Evolutionary conservation across 2,113 vertebrate genomes (phyloP), one percentile per base, ranked within the genome.

Genomic region (Seriola aureovittata): DNA sequence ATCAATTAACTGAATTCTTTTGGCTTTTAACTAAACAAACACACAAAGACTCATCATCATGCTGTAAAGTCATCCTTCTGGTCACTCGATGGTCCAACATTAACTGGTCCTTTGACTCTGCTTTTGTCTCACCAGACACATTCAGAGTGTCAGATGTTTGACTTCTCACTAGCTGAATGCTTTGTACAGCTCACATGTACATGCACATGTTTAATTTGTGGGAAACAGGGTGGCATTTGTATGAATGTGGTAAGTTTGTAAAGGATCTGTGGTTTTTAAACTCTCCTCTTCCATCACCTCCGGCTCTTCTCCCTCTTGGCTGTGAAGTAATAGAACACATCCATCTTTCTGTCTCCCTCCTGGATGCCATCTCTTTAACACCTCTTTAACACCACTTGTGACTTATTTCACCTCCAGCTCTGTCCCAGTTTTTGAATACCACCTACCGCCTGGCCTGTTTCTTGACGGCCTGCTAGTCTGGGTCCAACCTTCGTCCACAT

Each of bases 351-450:
- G 71, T 84, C 81, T 76, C 48, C 78, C 57, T 81, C 34, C 72
- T 88, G 82, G 82, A 81, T 84, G 82, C 77, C 81, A 44, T 78
- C 75, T 85, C 84, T 85, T 91, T 91, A 78, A 82, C 89, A 88
- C 77, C 87, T 86, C 87, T 90, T 89, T 91, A 91, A 91, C 87
- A 77, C 88, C 80, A 88, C 85, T 86, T 90, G 78, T 84, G 86
- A 71, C 76, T 85, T 63, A 80, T 85, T 90, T 78, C 83, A 85
- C 73, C 81, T 60, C 55, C 65, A 77, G 57, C 80, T 70, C 80
- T 65, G 48, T 77, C 65, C 46, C 81, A 57, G 55, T 63, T 79
- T 50, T 50, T 62, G 17, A 80, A 72, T 16, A 40, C 84, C 84
- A 70, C 77, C 78, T 60, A 76, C 75, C 55, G 64, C 50, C 36